These are phyloP conservation scores for Anniella stebbinsi DNA, from an alignment of 2,797 vertebrate species.

Conservation along the genomic window DNA sequence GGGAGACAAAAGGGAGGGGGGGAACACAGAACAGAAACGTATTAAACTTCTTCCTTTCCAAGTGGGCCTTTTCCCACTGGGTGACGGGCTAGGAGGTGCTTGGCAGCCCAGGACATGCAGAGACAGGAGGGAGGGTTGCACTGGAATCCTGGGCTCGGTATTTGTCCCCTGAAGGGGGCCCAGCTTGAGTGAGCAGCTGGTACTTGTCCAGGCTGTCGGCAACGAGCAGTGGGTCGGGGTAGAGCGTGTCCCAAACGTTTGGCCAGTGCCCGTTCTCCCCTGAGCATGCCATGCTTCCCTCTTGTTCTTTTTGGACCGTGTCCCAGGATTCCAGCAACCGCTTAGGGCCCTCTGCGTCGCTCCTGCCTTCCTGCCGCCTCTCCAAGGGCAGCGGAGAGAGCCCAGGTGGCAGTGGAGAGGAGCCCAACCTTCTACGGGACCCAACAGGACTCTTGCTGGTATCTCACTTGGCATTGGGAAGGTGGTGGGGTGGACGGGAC, in stretches of 20 bases:
- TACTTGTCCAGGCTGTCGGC: neutral
- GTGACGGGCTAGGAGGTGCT: constrained; percentile 51
- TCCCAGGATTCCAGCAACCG: neutral
- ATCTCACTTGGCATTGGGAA: neutral
- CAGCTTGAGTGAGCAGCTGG: neutral
- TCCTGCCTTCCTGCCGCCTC: neutral
- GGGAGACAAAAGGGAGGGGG: neutral
- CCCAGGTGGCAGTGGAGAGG: neutral
- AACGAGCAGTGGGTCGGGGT: no score
- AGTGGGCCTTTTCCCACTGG: neutral
- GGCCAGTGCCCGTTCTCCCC: neutral
- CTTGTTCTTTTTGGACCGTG: no score
- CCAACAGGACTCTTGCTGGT: neutral
- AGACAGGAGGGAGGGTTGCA: constrained; percentile 47
- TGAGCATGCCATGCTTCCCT: neutral
- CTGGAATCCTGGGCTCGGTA: constrained; percentile 72
- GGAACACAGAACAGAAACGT: constrained; percentile 1
- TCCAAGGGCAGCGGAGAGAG: neutral
- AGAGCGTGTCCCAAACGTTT: no score
- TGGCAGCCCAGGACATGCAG: constrained; percentile 60
- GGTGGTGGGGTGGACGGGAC: no score
- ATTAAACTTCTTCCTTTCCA: constrained; percentile 59
- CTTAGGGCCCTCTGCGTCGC: neutral
- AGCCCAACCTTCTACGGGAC: neutral
- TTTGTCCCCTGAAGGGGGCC: constrained; percentile 57